A percentile compares a stretch with the other conserved stretches of the same genome.
phyloP scores from a whole-genome alignment of 2,888 invertebrate genomes.

The Dasysyrphus tricinctus region DNA sequence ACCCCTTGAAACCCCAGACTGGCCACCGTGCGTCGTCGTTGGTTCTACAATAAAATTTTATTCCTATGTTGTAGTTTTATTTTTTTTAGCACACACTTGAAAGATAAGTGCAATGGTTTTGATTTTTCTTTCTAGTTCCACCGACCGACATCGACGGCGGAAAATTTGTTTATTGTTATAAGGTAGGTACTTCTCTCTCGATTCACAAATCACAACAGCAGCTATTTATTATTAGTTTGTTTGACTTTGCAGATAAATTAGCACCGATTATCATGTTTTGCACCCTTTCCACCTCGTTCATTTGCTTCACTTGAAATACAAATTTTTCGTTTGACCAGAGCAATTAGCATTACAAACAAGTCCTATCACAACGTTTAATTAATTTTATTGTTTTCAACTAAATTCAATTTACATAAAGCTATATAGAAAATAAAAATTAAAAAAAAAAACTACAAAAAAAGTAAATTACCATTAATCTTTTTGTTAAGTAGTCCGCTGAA shows the following conservation, averaged over 20 bases:
- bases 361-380: neutral
- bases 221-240: constrained; percentile 56
- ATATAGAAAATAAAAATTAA: constrained; percentile 15
- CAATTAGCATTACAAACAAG: constrained; percentile 13
- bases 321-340: constrained; percentile 6
- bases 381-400: constrained; percentile 19
- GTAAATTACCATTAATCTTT: constrained; percentile 72
- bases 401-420: neutral
- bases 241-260: constrained; percentile 67
- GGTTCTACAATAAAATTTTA: constrained; percentile 16
- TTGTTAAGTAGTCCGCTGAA: constrained; percentile 71
- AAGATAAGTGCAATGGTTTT: constrained; percentile 69
- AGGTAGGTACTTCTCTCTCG: constrained; percentile 2
- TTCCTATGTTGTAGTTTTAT: neutral
- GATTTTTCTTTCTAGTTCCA: constrained; percentile 58
- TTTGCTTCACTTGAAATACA: constrained; percentile 4
- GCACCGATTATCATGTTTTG: constrained; percentile 32
- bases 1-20: constrained; percentile 3
- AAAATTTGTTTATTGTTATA: constrained; percentile 66
- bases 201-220: neutral
- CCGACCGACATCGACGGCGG: constrained; percentile 40
- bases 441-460: constrained; percentile 7
- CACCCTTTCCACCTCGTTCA: neutral
- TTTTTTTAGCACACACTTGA: constrained; percentile 63
- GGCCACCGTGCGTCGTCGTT: constrained; percentile 8